Evolutionary conservation across 2,113 vertebrate genomes (phyloP).

Genomic region (Pituophis catenifer): DNA sequence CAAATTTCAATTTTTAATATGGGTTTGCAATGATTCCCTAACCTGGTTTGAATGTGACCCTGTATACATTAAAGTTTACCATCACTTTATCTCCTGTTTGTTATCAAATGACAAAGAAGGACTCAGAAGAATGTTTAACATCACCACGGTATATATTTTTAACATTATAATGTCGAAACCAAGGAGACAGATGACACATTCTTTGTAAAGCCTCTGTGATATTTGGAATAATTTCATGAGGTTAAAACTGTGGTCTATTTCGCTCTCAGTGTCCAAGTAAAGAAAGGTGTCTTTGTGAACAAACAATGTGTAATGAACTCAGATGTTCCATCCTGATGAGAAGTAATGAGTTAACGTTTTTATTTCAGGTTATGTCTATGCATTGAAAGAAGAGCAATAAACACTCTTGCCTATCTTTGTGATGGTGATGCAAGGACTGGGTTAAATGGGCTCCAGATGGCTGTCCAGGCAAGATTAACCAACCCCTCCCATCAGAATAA

Average conservation of each 20-base stretch:
- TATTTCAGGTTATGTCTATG: constrained; percentile 76
- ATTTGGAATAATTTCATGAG: background rate
- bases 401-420: constrained; percentile 87
- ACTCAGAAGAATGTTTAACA: background rate
- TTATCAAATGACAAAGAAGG: background rate
- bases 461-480: constrained; percentile 82
- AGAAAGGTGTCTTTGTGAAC: background rate
- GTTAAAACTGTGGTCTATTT: background rate
- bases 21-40: background rate
- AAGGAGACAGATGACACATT: fast-evolving
- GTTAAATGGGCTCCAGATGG: constrained; percentile 90
- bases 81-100: background rate
- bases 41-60: background rate
- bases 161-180: background rate
- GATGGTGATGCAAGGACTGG: constrained; percentile 90
- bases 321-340: fast-evolving
- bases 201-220: background rate
- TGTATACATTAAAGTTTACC: background rate
- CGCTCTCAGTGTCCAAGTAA: background rate
- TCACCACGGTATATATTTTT: background rate
- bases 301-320: background rate
- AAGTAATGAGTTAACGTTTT: constrained; percentile 25
- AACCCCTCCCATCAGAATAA: constrained; percentile 42
- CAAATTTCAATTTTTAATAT: background rate
- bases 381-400: constrained; percentile 88